phyloP scores from a whole-genome alignment of 2,888 invertebrate species.

The Lithophane leautieri region DNA sequence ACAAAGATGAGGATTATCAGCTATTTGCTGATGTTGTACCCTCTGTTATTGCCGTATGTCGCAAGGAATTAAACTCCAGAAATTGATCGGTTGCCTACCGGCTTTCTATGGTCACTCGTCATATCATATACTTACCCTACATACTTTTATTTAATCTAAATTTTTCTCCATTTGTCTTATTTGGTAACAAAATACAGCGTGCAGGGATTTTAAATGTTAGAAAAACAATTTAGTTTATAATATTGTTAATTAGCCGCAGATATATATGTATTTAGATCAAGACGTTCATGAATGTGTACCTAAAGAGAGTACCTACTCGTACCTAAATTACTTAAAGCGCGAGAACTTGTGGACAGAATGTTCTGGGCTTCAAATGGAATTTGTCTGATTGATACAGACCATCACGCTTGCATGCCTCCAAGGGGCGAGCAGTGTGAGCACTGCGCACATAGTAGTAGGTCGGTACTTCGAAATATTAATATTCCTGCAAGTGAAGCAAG shows the following conservation, averaged over 20 bases:
- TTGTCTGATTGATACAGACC: neutral
- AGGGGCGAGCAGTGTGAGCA: neutral
- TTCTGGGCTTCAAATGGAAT: neutral
- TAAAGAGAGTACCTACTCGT: too few relatives aligned
- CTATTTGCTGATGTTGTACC: slow-evolving; percentile 25
- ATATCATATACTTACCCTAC: too few relatives aligned
- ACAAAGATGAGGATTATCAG: slow-evolving; percentile 29
- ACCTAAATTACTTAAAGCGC: neutral
- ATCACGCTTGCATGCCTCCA: neutral
- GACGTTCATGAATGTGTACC: neutral
- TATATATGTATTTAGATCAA: too few relatives aligned
- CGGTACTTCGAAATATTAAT: neutral
- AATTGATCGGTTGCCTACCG: neutral
- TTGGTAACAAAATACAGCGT: neutral
- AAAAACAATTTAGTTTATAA: neutral
- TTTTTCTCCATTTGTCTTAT: neutral
- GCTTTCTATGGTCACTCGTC: neutral
- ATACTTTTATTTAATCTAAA: neutral
- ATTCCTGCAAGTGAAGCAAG: neutral
- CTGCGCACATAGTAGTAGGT: neutral
- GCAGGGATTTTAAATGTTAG: neutral
- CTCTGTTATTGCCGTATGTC: neutral
- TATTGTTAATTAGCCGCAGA: neutral
- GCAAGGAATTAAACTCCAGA: neutral
- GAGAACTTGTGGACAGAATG: neutral